Evolutionary conservation across 2,888 invertebrate species (phyloP).

Genomic region (Hedychridium roseum): DNA sequence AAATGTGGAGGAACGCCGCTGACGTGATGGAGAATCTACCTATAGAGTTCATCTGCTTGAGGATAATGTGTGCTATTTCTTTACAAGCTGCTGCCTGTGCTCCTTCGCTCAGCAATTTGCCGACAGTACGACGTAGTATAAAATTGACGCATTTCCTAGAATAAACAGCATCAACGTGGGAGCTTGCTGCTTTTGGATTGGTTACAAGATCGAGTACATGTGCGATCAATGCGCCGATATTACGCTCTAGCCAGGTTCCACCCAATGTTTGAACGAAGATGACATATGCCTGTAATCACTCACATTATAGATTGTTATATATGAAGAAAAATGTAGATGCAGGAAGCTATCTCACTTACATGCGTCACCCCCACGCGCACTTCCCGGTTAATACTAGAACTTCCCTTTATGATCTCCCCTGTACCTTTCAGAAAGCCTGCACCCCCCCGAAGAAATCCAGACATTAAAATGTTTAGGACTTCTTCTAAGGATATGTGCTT

Average conservation of each 20-base stretch:
- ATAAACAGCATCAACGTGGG: conserved; percentile 97
- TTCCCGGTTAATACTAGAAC: conserved; percentile 92
- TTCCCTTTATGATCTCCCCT: conserved; percentile 95
- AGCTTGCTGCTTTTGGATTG: conserved; percentile 93
- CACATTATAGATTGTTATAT: conserved; percentile 6
- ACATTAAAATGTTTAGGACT: conserved; percentile 88
- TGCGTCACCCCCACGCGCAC: conserved; percentile 97
- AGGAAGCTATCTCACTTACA: conserved; percentile 68
- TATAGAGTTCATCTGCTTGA: conserved; percentile 94
- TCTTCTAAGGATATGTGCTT: conserved; percentile 88
- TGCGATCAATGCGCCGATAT: conserved; percentile 83
- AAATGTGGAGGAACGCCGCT: neutral
- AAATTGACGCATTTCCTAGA: conserved; percentile 97
- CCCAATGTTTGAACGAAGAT: conserved; percentile 94
- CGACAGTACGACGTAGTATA: conserved; percentile 89
- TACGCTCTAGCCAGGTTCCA: conserved; percentile 92
- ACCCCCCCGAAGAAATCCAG: conserved; percentile 93
- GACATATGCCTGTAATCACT: conserved; percentile 82
- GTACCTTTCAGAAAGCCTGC: conserved; percentile 93
- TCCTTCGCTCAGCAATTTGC: conserved; percentile 95
- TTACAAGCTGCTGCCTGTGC: conserved; percentile 96
- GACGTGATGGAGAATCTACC: conserved; percentile 51
- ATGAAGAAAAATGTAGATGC: no score
- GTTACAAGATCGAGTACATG: conserved; percentile 94
- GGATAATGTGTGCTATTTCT: conserved; percentile 89